Conservation (phyloP, 2,113 vertebrate species). For the Ptilonorhynchus violaceus region DNA sequence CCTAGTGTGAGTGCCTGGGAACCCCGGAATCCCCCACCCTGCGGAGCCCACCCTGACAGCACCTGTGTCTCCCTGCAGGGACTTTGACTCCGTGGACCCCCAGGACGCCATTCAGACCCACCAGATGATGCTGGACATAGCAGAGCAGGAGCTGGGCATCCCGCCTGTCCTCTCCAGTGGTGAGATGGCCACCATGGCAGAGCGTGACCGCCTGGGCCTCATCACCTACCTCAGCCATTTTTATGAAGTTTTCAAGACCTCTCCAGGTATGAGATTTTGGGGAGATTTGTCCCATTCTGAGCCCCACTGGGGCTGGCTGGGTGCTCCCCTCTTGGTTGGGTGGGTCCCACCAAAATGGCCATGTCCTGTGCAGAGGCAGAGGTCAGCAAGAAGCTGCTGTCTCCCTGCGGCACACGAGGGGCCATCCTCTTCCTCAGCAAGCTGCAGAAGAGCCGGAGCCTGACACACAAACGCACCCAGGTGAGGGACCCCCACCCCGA, state of each 20-base stretch:
- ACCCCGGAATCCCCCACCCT: fast-evolving
- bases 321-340: not conserved
- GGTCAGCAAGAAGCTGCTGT: constrained; percentile 41
- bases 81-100: constrained; percentile 75
- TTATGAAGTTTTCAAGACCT: constrained; percentile 72
- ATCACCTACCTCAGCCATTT: constrained; percentile 93
- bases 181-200: constrained; percentile 74
- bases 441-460: constrained; percentile 81
- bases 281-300: not conserved
- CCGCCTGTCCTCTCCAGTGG: constrained; percentile 81
- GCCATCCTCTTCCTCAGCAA: constrained; percentile 89
- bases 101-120: constrained; percentile 69
- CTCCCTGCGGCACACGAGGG: constrained; percentile 62
- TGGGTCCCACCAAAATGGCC: not conserved
- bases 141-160: constrained; percentile 88
- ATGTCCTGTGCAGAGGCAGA: constrained; percentile 33
- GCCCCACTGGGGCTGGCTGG: not conserved
- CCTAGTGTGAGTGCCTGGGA: constrained; percentile 81
- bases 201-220: constrained; percentile 83
- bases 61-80: constrained; percentile 49
- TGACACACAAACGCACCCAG: constrained; percentile 72
- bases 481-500: not conserved
- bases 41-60: not conserved
- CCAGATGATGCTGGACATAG: constrained; percentile 75
- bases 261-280: not conserved